A percentile compares a stretch with the other conserved stretches of the same genome.
These are phyloP conservation scores for Lamellibrachia satsuma DNA, from an alignment of 2,888 invertebrate species.

Conservation along the genomic window DNA sequence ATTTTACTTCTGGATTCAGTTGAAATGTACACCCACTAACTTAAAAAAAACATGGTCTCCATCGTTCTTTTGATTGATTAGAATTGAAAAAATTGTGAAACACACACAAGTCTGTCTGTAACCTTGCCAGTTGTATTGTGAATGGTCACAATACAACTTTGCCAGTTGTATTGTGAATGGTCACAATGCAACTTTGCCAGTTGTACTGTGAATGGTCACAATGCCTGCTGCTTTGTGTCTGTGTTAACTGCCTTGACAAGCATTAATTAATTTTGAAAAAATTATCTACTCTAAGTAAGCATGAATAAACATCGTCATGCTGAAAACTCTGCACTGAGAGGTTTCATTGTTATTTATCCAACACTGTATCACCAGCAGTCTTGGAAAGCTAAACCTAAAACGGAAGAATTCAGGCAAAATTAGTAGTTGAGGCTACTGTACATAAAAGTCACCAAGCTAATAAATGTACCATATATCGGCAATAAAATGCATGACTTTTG, in stretches of 20 bases:
- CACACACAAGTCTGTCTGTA: neutral
- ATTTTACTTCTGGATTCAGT: neutral
- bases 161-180: neutral
- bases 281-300: neutral
- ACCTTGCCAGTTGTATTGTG: no score
- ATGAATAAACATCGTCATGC: neutral
- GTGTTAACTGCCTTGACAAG: neutral
- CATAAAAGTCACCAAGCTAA: neutral
- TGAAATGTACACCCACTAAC: neutral
- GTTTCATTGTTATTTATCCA: neutral
- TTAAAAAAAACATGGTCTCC: neutral
- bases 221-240: neutral
- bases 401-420: neutral
- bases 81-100: neutral
- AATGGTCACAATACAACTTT: neutral
- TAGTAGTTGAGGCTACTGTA: neutral
- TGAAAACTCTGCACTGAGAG: neutral
- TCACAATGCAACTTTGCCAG: neutral
- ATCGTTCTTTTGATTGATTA: no score
- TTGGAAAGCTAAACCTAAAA: neutral
- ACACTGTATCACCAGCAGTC: neutral
- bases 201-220: neutral
- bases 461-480: neutral
- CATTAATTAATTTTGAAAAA: neutral
- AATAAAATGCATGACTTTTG: neutral